Evolutionary conservation across 1,140 invertebrate species (phyloP), one percentile per base, ranked within the genome.

Genomic region (Ylistrum balloti): DNA sequence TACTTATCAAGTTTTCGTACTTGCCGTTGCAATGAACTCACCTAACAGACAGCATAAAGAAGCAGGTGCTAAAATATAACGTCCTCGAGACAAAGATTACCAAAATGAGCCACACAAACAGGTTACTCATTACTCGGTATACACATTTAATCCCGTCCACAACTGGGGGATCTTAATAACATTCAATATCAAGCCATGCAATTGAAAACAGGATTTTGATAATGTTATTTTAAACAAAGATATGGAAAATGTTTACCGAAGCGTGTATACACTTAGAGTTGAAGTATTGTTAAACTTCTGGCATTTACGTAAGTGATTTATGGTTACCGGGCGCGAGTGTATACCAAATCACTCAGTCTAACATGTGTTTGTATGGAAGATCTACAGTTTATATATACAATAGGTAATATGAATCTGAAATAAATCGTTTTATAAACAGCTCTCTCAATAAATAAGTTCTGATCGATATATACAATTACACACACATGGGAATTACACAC

Each of bases 191-290:
- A 74, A 74, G 56, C 56, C 56, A 74, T 74, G 56, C 56, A 74
- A 74, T 74, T 74, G 56, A 74, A 74, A 74, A 74, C 56, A 28
- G 56, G 56, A 74, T 74, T 74, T 74, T 74, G 22, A 74, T 74
- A 74, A 74, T 74, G 56, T 74, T 74, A 74, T 74, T 74, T 74
- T 74, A 74, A 74, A 28, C 56, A 74, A 74, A 74, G 56, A n/a
- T 74, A 74, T 74, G 22, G 56, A 28, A n/a, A 5, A 74, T 74
- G n/a, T 74, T 74, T 28, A 74, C 56, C 56, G 56, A 74, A n/a
- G 56, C 56, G 56, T 74, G 56, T 28, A 74, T 74, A 74, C 56
- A 5, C 56, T 74, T n/a, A 74, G n/a, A 28, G 56, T 74, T 74
- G 13, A 74, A 74, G 56, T 28, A 74, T 74, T 74, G 41, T 45